Evolutionary conservation across 2,888 invertebrate species (phyloP).

Genomic region (Rhabditoides inermis): DNA sequence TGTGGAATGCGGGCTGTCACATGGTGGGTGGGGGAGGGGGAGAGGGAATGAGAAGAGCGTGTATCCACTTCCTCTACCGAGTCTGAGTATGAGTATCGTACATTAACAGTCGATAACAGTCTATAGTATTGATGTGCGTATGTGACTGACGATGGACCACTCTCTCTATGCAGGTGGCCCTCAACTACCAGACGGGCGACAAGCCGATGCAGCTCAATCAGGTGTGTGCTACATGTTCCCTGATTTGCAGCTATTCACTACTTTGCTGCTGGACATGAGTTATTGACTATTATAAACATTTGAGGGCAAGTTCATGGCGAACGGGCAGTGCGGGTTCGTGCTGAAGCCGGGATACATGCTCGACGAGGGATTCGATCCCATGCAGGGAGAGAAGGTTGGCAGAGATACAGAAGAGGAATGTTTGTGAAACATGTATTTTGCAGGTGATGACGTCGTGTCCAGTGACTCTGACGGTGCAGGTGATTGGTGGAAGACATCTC

Average conservation of each 20-base stretch:
- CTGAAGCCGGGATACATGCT: slow-evolving; percentile 83
- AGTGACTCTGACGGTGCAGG: slow-evolving; percentile 29
- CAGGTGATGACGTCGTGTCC: slow-evolving; percentile 50
- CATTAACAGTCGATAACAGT: no score
- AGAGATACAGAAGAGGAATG: no score
- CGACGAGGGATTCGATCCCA: slow-evolving; percentile 66
- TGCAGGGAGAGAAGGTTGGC: slow-evolving; percentile 57
- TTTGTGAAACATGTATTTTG: no score
- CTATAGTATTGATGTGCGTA: no score
- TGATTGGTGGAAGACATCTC: slow-evolving; percentile 84
- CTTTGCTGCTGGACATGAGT: no score
- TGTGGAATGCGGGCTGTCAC: slow-evolving; percentile 92
- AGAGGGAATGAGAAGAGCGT: no score
- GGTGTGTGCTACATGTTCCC: slow-evolving; percentile 4
- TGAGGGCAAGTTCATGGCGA: slow-evolving; percentile 81
- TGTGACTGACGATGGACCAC: no score
- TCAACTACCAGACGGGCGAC: slow-evolving; percentile 92
- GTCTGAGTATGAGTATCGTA: no score
- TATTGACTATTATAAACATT: no score
- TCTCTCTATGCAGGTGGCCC: slow-evolving; percentile 65
- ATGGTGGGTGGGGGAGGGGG: slow-evolving; percentile 65
- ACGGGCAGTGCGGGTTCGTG: slow-evolving; percentile 83
- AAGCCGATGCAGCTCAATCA: slow-evolving; percentile 91
- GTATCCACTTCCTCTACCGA: no score
- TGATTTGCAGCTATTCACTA: neutral